phyloP scores from a whole-genome alignment of 2,113 vertebrate species.

The Epinephelus fuscoguttatus region DNA sequence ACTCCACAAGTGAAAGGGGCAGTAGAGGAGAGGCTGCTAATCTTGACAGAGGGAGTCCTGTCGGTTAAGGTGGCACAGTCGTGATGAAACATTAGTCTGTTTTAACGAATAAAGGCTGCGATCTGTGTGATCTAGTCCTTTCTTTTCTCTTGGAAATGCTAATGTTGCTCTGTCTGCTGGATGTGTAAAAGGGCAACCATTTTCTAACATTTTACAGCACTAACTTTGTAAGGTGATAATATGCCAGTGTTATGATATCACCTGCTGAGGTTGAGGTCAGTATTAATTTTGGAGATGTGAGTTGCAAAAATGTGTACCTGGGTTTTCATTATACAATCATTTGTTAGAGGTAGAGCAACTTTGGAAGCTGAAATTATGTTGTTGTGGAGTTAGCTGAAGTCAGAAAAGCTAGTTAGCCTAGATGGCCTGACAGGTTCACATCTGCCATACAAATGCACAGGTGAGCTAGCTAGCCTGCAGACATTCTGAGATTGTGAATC shows the following conservation, averaged over 20 bases:
- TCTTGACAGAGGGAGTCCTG: too few relatives aligned
- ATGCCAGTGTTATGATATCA: neutral
- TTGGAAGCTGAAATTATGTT: neutral
- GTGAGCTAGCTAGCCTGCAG: neutral
- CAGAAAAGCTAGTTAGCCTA: neutral
- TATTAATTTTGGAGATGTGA: neutral
- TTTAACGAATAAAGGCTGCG: too few relatives aligned
- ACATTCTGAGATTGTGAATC: neutral
- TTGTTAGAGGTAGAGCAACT: neutral
- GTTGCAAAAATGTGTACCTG: neutral
- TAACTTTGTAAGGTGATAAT: neutral
- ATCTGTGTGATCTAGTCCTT: too few relatives aligned
- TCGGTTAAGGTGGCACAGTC: too few relatives aligned
- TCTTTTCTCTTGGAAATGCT: too few relatives aligned
- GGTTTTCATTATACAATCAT: neutral
- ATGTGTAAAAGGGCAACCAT: neutral
- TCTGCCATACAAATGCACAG: neutral
- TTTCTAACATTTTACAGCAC: neutral
- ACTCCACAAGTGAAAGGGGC: too few relatives aligned
- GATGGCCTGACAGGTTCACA: neutral
- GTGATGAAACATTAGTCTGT: too few relatives aligned
- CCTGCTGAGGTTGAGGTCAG: neutral
- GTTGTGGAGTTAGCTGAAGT: neutral
- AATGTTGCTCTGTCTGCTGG: neutral
- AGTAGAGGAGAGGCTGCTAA: too few relatives aligned